Evolutionary conservation across 2,797 vertebrate genomes (phyloP).

Genomic region (Pampus argenteus): DNA sequence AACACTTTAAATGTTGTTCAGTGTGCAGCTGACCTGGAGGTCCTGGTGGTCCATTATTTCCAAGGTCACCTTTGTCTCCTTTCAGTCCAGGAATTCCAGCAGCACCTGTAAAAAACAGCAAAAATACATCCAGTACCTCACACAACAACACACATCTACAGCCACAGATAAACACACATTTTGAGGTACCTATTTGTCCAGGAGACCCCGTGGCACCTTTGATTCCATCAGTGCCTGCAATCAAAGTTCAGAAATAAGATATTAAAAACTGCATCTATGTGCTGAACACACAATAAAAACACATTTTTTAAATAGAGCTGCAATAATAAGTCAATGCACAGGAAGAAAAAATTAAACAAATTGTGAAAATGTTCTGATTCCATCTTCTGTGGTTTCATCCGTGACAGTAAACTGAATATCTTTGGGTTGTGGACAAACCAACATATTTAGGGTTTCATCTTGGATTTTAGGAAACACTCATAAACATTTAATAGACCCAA

Average conservation of each 20-base stretch:
- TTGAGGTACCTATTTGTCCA: slow-evolving; percentile 31
- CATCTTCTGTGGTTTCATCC: no score
- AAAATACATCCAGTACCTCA: background rate
- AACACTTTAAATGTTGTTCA: background rate
- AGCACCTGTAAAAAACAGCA: slow-evolving; percentile 33
- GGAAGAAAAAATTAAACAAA: no score
- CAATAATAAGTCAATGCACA: no score
- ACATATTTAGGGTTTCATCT: no score
- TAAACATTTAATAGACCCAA: no score
- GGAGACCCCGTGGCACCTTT: slow-evolving; percentile 29
- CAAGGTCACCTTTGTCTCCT: slow-evolving; percentile 47
- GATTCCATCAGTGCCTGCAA: slow-evolving; percentile 30
- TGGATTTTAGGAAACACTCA: no score
- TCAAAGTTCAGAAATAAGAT: background rate
- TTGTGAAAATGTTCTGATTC: no score
- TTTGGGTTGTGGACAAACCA: no score
- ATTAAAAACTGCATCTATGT: background rate
- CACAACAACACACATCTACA: background rate
- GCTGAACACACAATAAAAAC: no score
- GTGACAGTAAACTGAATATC: no score
- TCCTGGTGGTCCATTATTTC: slow-evolving; percentile 23
- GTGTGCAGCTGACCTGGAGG: slow-evolving; percentile 33
- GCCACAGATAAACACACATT: background rate
- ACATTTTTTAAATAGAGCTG: no score
- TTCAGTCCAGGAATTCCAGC: background rate